Evolutionary conservation across 2,797 vertebrate genomes (phyloP).

Genomic region (Notolepis coatsorum): DNA sequence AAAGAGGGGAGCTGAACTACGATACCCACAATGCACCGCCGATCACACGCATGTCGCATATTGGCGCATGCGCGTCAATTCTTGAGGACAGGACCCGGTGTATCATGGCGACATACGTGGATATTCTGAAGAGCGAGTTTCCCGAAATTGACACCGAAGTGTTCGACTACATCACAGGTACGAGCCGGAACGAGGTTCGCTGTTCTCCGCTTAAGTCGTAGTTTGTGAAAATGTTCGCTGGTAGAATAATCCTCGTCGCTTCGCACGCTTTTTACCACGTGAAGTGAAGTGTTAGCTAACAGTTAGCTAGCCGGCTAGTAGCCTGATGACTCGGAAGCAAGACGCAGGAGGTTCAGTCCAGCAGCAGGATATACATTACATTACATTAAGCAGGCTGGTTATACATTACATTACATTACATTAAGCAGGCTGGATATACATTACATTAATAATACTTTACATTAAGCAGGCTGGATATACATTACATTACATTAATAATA

Average conservation of each 20-base stretch:
- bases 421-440: too few relatives aligned
- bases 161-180: conserved; percentile 95
- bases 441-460: too few relatives aligned
- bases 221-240: neutral
- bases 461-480: too few relatives aligned
- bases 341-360: too few relatives aligned
- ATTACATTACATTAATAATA: too few relatives aligned
- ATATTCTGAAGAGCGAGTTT: conserved; percentile 95
- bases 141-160: conserved; percentile 94
- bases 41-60: conserved; percentile 17
- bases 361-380: too few relatives aligned
- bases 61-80: conserved; percentile 58
- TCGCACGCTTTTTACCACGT: conserved; percentile 7
- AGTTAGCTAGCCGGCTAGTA: too few relatives aligned
- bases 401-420: too few relatives aligned
- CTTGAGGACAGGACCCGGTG: conserved; percentile 48
- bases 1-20: conserved; percentile 25
- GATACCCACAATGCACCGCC: conserved; percentile 55
- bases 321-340: too few relatives aligned
- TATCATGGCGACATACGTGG: conserved; percentile 94
- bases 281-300: neutral
- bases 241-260: neutral
- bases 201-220: neutral
- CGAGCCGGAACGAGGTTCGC: conserved; percentile 35
- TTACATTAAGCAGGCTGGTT: too few relatives aligned